Percentiles rank a stretch among this genome's conserved stretches.
Conservation (phyloP, 2,888 invertebrate species). For the Callyntrura sp. region DNA sequence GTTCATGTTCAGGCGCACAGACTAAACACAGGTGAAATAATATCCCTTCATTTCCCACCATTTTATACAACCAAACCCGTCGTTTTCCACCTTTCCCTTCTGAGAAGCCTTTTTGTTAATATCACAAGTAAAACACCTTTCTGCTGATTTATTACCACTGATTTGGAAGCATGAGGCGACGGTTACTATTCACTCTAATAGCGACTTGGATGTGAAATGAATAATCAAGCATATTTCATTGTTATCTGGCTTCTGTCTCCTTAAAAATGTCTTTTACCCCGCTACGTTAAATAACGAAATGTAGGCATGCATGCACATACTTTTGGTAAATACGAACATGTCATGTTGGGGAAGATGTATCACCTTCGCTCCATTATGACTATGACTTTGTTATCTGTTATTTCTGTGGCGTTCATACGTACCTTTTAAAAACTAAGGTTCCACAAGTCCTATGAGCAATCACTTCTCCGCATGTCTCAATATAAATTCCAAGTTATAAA, state of each 20-base stretch:
- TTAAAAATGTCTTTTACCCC: conserved; percentile 40
- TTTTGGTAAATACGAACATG: background rate
- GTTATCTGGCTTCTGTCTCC: conserved; percentile 52
- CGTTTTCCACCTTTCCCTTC: conserved; percentile 75
- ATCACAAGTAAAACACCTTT: conserved; percentile 27
- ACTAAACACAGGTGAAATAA: background rate
- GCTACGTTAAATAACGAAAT: background rate
- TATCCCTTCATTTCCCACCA: background rate
- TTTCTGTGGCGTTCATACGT: conserved; percentile 24
- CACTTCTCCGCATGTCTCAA: conserved; percentile 72
- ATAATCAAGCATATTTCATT: conserved; percentile 25
- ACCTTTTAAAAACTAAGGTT: conserved; percentile 78
- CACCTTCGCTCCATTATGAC: background rate
- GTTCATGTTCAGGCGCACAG: background rate
- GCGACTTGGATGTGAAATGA: conserved; percentile 49
- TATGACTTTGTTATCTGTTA: background rate
- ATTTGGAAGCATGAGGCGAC: conserved; percentile 16
- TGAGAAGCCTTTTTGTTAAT: conserved; percentile 52
- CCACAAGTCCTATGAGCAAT: conserved; percentile 75
- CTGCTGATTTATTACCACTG: conserved; percentile 66
- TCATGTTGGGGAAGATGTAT: background rate
- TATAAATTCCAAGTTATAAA: conserved; percentile 42
- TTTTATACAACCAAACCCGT: conserved; percentile 36
- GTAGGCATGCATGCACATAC: background rate
- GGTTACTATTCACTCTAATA: background rate